phyloP scores from a whole-genome alignment of 2,888 invertebrate genomes.

The Auanema freiburgensis region DNA sequence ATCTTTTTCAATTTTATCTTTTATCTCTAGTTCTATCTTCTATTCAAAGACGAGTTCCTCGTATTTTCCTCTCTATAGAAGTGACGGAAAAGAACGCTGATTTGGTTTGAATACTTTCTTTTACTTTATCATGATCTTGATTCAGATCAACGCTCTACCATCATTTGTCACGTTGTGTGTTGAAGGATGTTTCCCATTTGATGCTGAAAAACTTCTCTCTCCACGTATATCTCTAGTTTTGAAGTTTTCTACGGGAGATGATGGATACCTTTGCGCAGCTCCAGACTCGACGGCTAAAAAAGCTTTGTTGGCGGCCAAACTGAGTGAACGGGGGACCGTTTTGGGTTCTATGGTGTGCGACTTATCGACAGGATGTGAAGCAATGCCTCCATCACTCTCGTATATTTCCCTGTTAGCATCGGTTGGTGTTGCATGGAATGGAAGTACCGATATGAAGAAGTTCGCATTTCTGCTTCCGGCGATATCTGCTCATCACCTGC shows the following conservation, averaged over 20 bases:
- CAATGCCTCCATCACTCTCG: constrained; percentile 56
- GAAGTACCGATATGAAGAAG: constrained; percentile 42
- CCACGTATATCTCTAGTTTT: constrained; percentile 49
- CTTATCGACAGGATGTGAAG: constrained; percentile 58
- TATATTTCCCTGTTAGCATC: constrained; percentile 52
- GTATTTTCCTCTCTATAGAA: constrained; percentile 50
- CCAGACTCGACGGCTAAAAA: constrained; percentile 57
- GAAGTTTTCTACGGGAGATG: constrained; percentile 52
- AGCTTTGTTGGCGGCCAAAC: constrained; percentile 48
- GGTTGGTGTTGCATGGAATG: constrained; percentile 55
- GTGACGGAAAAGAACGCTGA: constrained; percentile 41
- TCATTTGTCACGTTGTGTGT: constrained; percentile 54
- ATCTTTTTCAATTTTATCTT: constrained; percentile 2
- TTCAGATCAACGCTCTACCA: constrained; percentile 40
- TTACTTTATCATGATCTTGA: constrained; percentile 2
- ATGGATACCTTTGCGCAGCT: constrained; percentile 56
- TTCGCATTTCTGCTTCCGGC: constrained; percentile 52
- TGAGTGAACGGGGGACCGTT: constrained; percentile 39
- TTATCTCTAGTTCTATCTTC: constrained; percentile 37
- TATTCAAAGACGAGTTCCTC: constrained; percentile 48
- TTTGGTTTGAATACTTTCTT: constrained; percentile 15
- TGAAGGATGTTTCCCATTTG: constrained; percentile 49
- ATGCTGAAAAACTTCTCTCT: constrained; percentile 42
- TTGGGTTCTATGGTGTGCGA: constrained; percentile 56
- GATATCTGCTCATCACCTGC: constrained; percentile 56